These are phyloP conservation scores for Rhadinocentrus ornatus DNA, from an alignment of 2,797 vertebrate species.

Conservation along the genomic window DNA sequence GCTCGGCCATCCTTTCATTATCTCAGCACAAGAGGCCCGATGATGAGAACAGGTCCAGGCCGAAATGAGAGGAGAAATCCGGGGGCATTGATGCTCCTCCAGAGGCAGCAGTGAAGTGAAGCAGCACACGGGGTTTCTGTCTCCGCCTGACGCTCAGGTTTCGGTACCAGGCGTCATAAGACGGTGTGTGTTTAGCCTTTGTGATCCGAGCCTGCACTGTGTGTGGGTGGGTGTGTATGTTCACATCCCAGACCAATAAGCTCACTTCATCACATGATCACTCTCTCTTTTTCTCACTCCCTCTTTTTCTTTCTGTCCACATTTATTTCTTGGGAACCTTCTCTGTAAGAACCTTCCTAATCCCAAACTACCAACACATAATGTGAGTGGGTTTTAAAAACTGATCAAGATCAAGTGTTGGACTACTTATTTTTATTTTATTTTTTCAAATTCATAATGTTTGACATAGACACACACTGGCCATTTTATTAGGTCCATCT, in stretches of 20 bases:
- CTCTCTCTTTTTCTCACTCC: slow-evolving; percentile 7
- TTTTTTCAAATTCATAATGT: too few species aligned
- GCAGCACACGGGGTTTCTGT: background rate
- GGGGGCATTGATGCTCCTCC: slow-evolving; percentile 60
- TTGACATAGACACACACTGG: too few species aligned
- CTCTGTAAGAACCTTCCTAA: background rate
- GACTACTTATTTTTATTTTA: too few species aligned
- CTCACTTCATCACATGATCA: slow-evolving; percentile 63
- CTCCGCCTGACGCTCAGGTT: slow-evolving; percentile 26
- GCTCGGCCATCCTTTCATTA: slow-evolving; percentile 83
- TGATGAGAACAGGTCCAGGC: slow-evolving; percentile 47
- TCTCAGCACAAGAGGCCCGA: slow-evolving; percentile 69
- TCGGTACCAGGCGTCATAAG: slow-evolving; percentile 53
- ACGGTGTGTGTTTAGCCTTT: slow-evolving; percentile 22
- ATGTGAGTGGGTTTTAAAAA: background rate
- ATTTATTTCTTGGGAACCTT: background rate
- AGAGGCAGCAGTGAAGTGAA: background rate
- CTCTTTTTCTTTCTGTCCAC: slow-evolving; percentile 18
- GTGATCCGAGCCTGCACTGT: slow-evolving; percentile 11
- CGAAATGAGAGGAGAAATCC: slow-evolving; percentile 16
- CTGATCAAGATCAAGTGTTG: too few species aligned
- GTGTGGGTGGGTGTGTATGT: background rate
- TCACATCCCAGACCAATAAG: slow-evolving; percentile 24
- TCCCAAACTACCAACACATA: too few species aligned
- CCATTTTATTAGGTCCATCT: too few species aligned